Conservation (phyloP, 2,113 vertebrate genomes). For the Ranitomeya variabilis region DNA sequence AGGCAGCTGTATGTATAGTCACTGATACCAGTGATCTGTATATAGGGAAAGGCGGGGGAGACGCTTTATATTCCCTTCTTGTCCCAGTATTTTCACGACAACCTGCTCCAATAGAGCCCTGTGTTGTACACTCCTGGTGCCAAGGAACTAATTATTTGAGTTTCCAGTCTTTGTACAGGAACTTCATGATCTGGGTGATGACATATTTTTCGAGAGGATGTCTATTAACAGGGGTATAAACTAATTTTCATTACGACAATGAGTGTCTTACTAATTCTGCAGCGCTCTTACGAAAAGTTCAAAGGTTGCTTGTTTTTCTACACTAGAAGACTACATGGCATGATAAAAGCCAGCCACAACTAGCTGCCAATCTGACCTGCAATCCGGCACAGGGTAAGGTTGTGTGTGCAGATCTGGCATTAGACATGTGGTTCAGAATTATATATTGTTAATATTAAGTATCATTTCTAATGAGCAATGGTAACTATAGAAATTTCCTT, state of each 20-base stretch:
- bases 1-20: not conserved
- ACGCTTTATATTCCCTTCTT: not conserved
- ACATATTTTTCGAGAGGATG: not conserved
- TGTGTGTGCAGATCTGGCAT: not conserved
- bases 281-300: not conserved
- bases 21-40: conserved; percentile 9
- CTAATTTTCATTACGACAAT: not conserved
- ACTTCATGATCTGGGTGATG: not conserved
- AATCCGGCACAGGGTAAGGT: not conserved
- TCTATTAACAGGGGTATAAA: not conserved
- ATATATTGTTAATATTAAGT: not conserved
- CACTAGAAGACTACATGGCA: not conserved
- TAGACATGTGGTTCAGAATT: not conserved
- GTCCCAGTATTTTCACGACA: not conserved
- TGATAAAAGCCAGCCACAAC: not conserved
- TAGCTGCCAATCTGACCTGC: not conserved
- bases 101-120: not conserved
- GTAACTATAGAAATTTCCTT: not conserved
- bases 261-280: not conserved
- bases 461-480: not conserved
- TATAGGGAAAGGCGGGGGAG: not conserved
- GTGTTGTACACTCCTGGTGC: not conserved
- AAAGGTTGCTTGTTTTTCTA: not conserved
- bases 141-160: not conserved
- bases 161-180: not conserved